Evolutionary conservation across 2,888 invertebrate genomes (phyloP), one percentile per base, ranked within the genome.

Genomic region (Nebria brevicollis): DNA sequence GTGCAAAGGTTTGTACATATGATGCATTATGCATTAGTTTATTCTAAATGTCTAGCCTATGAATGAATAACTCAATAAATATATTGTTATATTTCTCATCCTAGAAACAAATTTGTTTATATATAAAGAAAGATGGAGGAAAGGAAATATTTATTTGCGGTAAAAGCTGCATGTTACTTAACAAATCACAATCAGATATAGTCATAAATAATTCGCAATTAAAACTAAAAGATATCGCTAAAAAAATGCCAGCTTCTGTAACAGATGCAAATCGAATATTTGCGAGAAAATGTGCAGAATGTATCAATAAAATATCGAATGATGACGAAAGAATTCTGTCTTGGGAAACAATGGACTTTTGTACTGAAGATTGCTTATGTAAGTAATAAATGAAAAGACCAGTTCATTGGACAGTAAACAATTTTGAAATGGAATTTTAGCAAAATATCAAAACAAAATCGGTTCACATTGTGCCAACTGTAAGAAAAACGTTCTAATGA

Each of bases 271-370:
- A 34, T 20, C 75, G 75, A 65, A n/a, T 66, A n/a, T 87, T 86
- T 83, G 84, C 85, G 20, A 84, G 88, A 82, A 87, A 86, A 81
- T 88, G 89, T 83, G 85, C 85, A 5, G 91, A 92, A 81, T 95
- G 95, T 86, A 86, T 87, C 2, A 85, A 86, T 82, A 86, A 90
- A 65, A 86, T 91, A 42, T 88, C 92, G 0, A 86, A 88, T 2
- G 85, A 89, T 0, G 92, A 92, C 75, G 94, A 94, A 54, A 92
- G 92, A 83, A 92, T 93, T 86, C 89, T 96, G 0, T 93, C 94
- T 0, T 98, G 97, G 98, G 97, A 97, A 89, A 96, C 97, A 0
- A 95, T 97, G 94, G 97, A 97, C 87, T 98, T 96, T 87, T 98
- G 98, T 87, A 95, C 95, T 83, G 97, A 97, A 88, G 91, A 93